Evolutionary conservation across 2,797 vertebrate genomes (phyloP), one percentile per base, ranked within the genome.

Genomic region (Ctenopoma kingsleyae): DNA sequence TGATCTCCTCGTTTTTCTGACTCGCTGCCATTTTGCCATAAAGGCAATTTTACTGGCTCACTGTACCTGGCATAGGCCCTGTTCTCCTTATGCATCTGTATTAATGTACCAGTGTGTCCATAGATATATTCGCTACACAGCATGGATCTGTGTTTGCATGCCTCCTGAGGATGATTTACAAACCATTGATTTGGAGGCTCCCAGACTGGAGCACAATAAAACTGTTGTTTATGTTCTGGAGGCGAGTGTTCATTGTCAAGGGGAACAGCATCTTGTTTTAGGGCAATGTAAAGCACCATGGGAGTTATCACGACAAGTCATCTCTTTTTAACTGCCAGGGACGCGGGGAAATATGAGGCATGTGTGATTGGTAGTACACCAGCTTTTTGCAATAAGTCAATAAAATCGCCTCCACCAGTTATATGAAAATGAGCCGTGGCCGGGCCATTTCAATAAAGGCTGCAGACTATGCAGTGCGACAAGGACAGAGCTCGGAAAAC

Each of bases 251-350:
- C 85, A 84, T 76, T 83, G 87, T 88, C 85, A 78, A 74, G 61
- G 73, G 71, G 69, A 79, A 53, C 48, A n/a, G 69, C 82, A 25
- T 87, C 85, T 85, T 86, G 77, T 92, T 91, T 87, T 81, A 77
- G 71, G 78, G 79, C 78, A 59, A 74, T 56, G 77, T 56, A 64
- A 71, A 88, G 90, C 74, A 60, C 82, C 77, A 63, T 9, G 67
- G 59, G 72, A 76, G 69, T 78, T 82, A 87, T 78, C 83, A 46
- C 59, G 32, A 86, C 90, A 89, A 89, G 94, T 92, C 85, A 90
- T 81, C 71, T 57, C 19, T 48, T 64, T 81, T 85, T 83, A 87
- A 90, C 74, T 71, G 84, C 80, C 67, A 52, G 78, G 80, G 72
- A 80, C 76, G 50, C 20, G 17, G 67, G 71, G 67, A 79, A 69